Percentiles rank a stretch among this genome's conserved stretches.
These are phyloP conservation scores for Bombus ignitus DNA, from an alignment of 1,140 invertebrate species.

Conservation along the genomic window DNA sequence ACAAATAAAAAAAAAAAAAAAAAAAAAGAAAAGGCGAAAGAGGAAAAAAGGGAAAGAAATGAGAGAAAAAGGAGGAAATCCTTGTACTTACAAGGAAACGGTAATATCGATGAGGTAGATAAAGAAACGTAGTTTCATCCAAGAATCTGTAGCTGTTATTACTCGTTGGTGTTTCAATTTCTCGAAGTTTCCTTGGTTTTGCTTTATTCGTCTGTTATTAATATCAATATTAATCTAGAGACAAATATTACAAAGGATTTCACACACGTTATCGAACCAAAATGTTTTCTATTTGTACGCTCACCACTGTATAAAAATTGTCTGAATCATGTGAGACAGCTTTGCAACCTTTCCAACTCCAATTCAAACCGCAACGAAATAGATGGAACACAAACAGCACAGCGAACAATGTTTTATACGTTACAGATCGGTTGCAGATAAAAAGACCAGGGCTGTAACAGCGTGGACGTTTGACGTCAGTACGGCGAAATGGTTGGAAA, in stretches of 20 bases:
- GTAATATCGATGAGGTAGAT: too few relatives aligned
- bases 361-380: not conserved
- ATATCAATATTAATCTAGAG: too few relatives aligned
- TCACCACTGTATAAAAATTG: not conserved
- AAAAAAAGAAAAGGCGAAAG: too few relatives aligned
- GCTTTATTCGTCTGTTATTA: too few relatives aligned
- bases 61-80: not conserved
- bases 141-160: too few relatives aligned
- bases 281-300: too few relatives aligned
- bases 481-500: conserved; percentile 65
- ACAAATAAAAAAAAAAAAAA: not conserved
- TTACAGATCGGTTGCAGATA: conserved; percentile 66
- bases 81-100: not conserved
- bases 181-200: too few relatives aligned
- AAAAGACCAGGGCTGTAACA: conserved; percentile 60
- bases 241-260: too few relatives aligned
- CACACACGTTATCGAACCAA: too few relatives aligned
- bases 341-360: not conserved
- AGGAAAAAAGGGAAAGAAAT: not conserved
- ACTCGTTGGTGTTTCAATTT: too few relatives aligned
- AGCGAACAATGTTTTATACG: conserved; percentile 59
- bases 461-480: conserved; percentile 62
- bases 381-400: not conserved
- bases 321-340: not conserved
- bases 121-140: too few relatives aligned